phyloP scores from a whole-genome alignment of 1,140 invertebrate genomes.

The Pararge aegeria region DNA sequence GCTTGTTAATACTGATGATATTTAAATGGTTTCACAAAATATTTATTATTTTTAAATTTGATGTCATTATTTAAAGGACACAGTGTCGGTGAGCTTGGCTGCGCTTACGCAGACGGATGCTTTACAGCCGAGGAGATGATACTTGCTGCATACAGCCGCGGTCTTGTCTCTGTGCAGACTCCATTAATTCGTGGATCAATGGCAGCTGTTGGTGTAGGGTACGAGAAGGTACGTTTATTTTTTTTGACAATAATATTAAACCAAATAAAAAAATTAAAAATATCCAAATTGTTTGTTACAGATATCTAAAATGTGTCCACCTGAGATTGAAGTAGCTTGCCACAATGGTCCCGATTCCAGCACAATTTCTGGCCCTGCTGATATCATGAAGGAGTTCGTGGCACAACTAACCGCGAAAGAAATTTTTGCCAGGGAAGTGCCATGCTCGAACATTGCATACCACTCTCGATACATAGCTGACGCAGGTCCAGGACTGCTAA shows the following conservation, averaged over 20 bases:
- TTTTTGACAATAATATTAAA: not conserved
- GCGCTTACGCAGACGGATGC: constrained; percentile 91
- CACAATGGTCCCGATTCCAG: constrained; percentile 88
- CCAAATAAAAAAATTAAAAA: not conserved
- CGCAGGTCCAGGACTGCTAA: constrained; percentile 82
- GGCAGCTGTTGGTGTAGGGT: constrained; percentile 70
- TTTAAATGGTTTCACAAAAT: no score
- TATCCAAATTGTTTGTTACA: not conserved
- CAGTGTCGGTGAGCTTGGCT: constrained; percentile 90
- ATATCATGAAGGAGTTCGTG: constrained; percentile 82
- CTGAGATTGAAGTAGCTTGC: constrained; percentile 86
- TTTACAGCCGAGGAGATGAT: constrained; percentile 90
- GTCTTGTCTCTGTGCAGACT: constrained; percentile 31
- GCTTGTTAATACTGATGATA: not conserved
- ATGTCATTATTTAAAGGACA: constrained; percentile 82
- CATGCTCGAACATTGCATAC: constrained; percentile 87
- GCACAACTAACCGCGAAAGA: constrained; percentile 82
- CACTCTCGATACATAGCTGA: constrained; percentile 87
- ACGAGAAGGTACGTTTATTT: constrained; percentile 65
- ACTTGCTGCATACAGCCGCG: constrained; percentile 79
- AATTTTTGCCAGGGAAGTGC: constrained; percentile 87
- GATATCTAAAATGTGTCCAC: constrained; percentile 81
- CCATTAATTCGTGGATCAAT: constrained; percentile 32
- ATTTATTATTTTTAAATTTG: constrained; percentile 74
- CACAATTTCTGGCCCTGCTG: constrained; percentile 87